These are phyloP conservation scores for Elysia chlorotica DNA, from an alignment of 1,140 invertebrate genomes.

Conservation along the genomic window DNA sequence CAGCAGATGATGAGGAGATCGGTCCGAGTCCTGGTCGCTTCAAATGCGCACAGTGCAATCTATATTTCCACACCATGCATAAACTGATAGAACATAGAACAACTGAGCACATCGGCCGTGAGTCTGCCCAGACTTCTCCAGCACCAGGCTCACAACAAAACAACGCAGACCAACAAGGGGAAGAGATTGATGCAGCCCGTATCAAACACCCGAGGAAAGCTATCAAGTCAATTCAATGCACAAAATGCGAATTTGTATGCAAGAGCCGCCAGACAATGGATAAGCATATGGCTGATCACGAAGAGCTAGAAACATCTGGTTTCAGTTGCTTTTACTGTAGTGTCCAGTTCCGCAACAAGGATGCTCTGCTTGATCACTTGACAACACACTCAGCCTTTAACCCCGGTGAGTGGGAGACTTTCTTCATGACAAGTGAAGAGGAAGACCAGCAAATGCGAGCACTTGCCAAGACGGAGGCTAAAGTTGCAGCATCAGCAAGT, in stretches of 20 bases:
- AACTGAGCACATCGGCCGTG: slow-evolving; percentile 29
- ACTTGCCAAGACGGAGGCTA: too few relatives aligned
- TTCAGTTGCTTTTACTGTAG: slow-evolving; percentile 47
- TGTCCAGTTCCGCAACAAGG: slow-evolving; percentile 41
- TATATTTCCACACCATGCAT: slow-evolving; percentile 43
- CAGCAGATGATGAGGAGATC: slow-evolving; percentile 33
- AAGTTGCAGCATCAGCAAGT: too few relatives aligned
- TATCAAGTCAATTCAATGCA: slow-evolving; percentile 46
- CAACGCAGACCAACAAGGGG: not conserved
- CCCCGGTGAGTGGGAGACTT: slow-evolving; percentile 38
- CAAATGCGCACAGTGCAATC: slow-evolving; percentile 52
- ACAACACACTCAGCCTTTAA: slow-evolving; percentile 48
- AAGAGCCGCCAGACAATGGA: slow-evolving; percentile 40
- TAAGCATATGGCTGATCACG: slow-evolving; percentile 47
- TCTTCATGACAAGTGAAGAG: slow-evolving; percentile 29
- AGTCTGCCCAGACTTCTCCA: slow-evolving; percentile 13
- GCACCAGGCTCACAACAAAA: not conserved
- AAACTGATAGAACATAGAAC: slow-evolving; percentile 53
- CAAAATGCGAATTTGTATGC: slow-evolving; percentile 47
- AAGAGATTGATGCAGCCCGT: slow-evolving; percentile 26
- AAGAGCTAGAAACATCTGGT: slow-evolving; percentile 30
- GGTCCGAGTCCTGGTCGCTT: slow-evolving; percentile 36
- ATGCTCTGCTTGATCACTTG: slow-evolving; percentile 45
- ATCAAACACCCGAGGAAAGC: slow-evolving; percentile 50
- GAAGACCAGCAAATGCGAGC: slow-evolving; percentile 21